Evolutionary conservation across 2,113 vertebrate genomes (phyloP).

Genomic region (Strix aluco): DNA sequence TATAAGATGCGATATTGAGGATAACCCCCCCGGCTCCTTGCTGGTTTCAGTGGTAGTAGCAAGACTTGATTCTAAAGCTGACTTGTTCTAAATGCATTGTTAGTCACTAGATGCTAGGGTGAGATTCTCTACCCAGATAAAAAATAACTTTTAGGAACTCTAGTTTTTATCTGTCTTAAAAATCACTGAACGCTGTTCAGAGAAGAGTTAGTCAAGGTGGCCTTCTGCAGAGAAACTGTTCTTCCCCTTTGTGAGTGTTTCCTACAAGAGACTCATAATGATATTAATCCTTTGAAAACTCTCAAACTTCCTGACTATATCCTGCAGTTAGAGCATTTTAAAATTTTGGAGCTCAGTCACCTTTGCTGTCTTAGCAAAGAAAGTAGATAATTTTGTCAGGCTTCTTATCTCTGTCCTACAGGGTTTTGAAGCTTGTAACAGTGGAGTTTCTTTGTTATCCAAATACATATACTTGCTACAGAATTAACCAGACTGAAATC

Average conservation of each 20-base stretch:
- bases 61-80: background rate
- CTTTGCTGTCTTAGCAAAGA: background rate
- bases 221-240: background rate
- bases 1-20: background rate
- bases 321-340: background rate
- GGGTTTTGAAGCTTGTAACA: background rate
- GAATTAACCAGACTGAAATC: background rate
- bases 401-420: background rate
- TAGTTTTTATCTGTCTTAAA: background rate
- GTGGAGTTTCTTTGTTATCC: background rate
- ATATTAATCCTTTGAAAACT: background rate
- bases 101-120: background rate
- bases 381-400: background rate
- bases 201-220: background rate
- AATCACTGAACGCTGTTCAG: background rate
- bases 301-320: background rate
- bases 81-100: background rate
- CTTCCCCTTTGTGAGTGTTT: background rate
- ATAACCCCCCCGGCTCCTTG: background rate
- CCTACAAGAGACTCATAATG: rapidly evolving
- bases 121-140: background rate
- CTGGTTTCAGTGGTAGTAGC: background rate
- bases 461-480: background rate
- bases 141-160: background rate
- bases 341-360: background rate